A percentile compares a stretch with the other conserved stretches of the same genome.
These are phyloP conservation scores for Sebastes trivittatus DNA, from an alignment of 2,797 vertebrate species.

Conservation along the genomic window DNA sequence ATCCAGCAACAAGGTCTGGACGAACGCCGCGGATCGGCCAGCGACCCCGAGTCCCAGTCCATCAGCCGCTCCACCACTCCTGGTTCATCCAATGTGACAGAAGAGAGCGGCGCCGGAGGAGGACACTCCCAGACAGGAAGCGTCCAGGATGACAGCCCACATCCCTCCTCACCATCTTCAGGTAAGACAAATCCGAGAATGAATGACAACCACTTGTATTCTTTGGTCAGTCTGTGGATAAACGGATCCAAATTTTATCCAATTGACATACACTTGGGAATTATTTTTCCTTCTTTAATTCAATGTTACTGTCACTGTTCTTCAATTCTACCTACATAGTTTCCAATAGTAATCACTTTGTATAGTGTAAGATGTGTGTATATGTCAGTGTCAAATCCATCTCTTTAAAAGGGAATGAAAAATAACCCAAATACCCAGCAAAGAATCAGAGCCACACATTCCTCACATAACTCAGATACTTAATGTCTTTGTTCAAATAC, in stretches of 20 bases:
- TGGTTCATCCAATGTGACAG: conserved; percentile 96
- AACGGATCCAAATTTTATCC: neutral
- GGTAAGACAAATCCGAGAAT: conserved; percentile 80
- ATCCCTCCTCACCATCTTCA: conserved; percentile 97
- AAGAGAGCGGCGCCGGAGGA: conserved; percentile 94
- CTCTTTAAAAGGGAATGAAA: conserved; percentile 39
- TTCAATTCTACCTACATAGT: neutral
- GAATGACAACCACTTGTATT: conserved; percentile 5
- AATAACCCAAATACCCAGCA: conserved; percentile 53
- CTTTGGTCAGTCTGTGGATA: neutral
- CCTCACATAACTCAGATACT: conserved; percentile 83
- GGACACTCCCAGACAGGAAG: conserved; percentile 96
- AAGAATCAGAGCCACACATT: conserved; percentile 82
- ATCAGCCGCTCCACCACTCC: conserved; percentile 98
- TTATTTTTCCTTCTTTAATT: neutral
- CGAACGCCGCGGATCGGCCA: conserved; percentile 95
- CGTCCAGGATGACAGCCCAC: conserved; percentile 97
- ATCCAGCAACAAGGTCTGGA: conserved; percentile 88
- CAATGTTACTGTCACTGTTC: neutral
- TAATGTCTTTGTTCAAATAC: conserved; percentile 85
- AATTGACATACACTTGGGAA: neutral
- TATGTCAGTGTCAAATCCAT: conserved; percentile 30
- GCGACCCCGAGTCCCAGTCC: conserved; percentile 98
- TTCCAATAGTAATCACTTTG: neutral
- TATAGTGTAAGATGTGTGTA: neutral